Evolutionary conservation across 2,888 invertebrate species (phyloP).

Genomic region (Sabellastarte sp.): DNA sequence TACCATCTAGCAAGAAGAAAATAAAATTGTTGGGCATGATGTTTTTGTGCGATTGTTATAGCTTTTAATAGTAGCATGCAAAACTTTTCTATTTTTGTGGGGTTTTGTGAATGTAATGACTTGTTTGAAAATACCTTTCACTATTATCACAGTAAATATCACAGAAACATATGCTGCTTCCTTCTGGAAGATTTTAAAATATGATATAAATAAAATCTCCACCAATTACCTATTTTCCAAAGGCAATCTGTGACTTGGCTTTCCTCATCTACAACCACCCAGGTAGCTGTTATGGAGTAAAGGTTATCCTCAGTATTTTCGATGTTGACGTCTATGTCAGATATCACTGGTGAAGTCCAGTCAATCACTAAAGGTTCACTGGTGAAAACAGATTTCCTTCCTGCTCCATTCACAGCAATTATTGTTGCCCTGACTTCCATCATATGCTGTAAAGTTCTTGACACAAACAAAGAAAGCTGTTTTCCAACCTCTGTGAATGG

Average conservation of each 20-base stretch:
- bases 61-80: too few relatives aligned
- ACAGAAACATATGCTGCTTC: too few relatives aligned
- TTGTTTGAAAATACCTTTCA: too few relatives aligned
- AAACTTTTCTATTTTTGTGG: too few relatives aligned
- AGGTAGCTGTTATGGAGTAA: neutral
- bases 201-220: too few relatives aligned
- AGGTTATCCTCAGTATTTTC: neutral
- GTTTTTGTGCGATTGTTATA: too few relatives aligned
- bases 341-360: conserved; percentile 1
- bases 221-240: neutral
- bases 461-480: neutral
- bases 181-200: too few relatives aligned
- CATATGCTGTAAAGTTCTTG: neutral
- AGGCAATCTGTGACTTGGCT: neutral
- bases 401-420: neutral
- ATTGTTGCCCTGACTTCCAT: neutral
- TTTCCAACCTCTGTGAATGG: neutral
- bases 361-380: neutral
- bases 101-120: too few relatives aligned
- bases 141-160: too few relatives aligned
- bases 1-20: too few relatives aligned
- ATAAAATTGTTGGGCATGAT: too few relatives aligned
- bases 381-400: neutral
- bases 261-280: neutral
- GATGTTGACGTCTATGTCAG: neutral